Base-by-base conservation (phyloP, 2,888 invertebrate species). In the Keiferia lycopersicella region DNA sequence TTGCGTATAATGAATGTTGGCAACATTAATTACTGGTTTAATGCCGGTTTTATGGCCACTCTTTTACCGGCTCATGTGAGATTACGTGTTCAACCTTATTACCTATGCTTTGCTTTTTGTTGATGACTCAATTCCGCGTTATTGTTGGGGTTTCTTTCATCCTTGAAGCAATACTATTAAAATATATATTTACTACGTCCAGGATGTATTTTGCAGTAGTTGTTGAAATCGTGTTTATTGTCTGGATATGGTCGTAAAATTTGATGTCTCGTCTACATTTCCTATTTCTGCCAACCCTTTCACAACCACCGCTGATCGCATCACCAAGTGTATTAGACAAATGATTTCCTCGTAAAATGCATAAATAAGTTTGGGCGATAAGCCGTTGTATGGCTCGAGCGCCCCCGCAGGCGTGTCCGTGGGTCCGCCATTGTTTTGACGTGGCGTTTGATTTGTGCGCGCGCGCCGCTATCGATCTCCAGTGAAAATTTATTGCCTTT, bases 1-100 rank as follows among this genome's bases (percentile, higher is more conserved):
- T 78, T 79, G 81, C 82, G 83, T 84, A 81, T 86, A 87, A 88
- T 85, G 83, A 84, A 85, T 78, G 83, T 80, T 78, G 76, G 79
- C 78, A 79, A 84, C 87, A 86, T 87, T 90, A 87, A 90, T 90
- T 90, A 89, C 84, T 75, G 77, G 80, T 88, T 88, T 84, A 88
- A 79, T 87, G 73, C 86, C 73, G 79, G 70, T 83, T 90, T 91
- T 88, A 90, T 82, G 74, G 79, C 77, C 80, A 72, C 74, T 73
- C 78, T 79, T 85, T 88, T 88, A 88, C 87, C 84, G 87, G 80
- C 72, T 77, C 77, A 77, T 81, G 75, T 79, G 78, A 83, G 84
- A 87, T 89, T 89, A 86, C 81, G 79, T 84, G 84, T 84, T 82
- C 80, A 78, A 79, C 78, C 80, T 80, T 82, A 84, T 83, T 85